A percentile compares a stretch with the other conserved stretches of the same genome.
These are phyloP conservation scores for Drosophila leontia DNA, from an alignment of 1,140 invertebrate genomes.

Conservation along the genomic window DNA sequence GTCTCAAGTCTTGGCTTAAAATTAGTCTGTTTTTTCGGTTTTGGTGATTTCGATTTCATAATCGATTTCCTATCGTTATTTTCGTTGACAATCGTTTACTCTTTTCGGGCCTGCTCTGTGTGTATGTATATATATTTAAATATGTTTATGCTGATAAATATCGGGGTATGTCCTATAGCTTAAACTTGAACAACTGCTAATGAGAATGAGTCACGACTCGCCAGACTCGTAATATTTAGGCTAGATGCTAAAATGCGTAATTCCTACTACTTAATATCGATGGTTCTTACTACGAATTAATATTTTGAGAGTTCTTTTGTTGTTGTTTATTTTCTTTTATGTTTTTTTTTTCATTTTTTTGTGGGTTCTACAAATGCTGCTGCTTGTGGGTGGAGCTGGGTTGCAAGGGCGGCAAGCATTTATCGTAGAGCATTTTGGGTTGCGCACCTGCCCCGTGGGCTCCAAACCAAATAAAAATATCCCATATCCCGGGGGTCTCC, in stretches of 20 bases:
- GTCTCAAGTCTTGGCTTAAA: constrained; percentile 64
- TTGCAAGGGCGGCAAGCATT: constrained; percentile 54
- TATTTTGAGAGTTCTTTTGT: constrained; percentile 66
- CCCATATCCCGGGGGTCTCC: neutral
- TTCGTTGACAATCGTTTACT: constrained; percentile 54
- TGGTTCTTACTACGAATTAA: constrained; percentile 73
- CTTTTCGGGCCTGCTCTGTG: constrained; percentile 52
- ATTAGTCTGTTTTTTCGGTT: constrained; percentile 27
- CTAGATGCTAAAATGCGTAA: constrained; percentile 82
- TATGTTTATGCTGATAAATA: constrained; percentile 47
- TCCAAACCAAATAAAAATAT: constrained; percentile 49
- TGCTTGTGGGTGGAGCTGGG: constrained; percentile 38
- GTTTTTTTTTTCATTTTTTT: constrained; percentile 9
- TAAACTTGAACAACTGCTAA: constrained; percentile 83
- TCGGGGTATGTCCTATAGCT: constrained; percentile 73
- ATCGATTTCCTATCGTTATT: constrained; percentile 16
- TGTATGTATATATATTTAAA: constrained; percentile 13
- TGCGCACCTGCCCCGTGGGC: constrained; percentile 72
- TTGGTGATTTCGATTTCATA: constrained; percentile 56
- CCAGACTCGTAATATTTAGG: constrained; percentile 80
- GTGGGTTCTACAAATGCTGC: constrained; percentile 59
- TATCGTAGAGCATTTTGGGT: constrained; percentile 67
- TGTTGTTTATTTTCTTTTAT: constrained; percentile 16
- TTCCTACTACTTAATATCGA: constrained; percentile 80
- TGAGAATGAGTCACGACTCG: constrained; percentile 80